Evolutionary conservation across 2,113 vertebrate genomes (phyloP).

Genomic region (Probosciger aterrimus): DNA sequence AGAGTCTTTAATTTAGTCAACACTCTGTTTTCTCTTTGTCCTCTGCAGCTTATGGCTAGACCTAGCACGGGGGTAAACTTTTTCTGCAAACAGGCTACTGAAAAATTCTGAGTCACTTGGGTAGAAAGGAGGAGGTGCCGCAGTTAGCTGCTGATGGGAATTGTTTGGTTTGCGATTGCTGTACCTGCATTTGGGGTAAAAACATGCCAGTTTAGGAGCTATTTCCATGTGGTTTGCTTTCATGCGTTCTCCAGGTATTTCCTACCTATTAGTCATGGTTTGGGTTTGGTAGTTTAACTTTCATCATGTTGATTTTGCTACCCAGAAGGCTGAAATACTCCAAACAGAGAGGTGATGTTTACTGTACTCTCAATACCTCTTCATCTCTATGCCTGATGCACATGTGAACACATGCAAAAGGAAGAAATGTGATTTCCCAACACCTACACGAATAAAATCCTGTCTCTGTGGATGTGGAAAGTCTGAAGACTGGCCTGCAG

Average conservation of each 20-base stretch:
- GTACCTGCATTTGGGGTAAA: not conserved
- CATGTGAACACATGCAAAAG: not conserved
- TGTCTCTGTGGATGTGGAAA: not conserved
- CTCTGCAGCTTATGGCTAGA: not conserved
- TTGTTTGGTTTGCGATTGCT: not conserved
- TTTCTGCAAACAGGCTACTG: not conserved
- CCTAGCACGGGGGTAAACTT: not conserved
- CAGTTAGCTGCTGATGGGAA: not conserved
- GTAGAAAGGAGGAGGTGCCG: not conserved
- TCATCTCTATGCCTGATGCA: not conserved
- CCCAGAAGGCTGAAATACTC: not conserved
- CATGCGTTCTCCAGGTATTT: conserved; percentile 9
- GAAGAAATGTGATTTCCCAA: not conserved
- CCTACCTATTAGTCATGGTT: conserved; percentile 17
- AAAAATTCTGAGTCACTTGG: not conserved
- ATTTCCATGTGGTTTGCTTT: not conserved
- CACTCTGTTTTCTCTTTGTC: not conserved
- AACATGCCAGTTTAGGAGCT: not conserved
- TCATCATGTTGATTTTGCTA: not conserved
- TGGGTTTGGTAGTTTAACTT: not conserved
- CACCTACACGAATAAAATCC: not conserved
- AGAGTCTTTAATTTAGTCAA: not conserved
- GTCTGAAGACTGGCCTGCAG: not conserved
- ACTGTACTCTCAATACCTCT: not conserved
- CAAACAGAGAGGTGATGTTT: not conserved